These are phyloP conservation scores for Sula dactylatra DNA, from an alignment of 2,113 vertebrate species.

Conservation along the genomic window DNA sequence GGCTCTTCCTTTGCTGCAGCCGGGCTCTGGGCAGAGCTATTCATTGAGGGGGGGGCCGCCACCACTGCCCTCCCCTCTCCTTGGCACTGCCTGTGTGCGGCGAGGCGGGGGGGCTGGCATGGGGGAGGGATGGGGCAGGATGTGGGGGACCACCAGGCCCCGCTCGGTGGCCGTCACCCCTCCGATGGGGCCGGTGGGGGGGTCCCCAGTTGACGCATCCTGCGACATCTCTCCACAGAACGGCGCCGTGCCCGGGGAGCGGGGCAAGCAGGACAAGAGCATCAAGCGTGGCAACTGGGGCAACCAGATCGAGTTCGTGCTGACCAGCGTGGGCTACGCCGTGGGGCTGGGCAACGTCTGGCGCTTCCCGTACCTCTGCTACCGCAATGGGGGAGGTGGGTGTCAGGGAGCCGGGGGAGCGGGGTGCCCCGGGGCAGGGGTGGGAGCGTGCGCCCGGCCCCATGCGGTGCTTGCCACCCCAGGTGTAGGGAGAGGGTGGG, in stretches of 20 bases:
- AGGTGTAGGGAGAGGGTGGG: neutral
- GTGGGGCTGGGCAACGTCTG: conserved; percentile 98
- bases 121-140: neutral
- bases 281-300: conserved; percentile 95
- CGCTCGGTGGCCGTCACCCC: accelerated
- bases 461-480: accelerated
- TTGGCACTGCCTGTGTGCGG: conserved; percentile 21
- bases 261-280: conserved; percentile 89
- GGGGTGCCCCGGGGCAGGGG: neutral
- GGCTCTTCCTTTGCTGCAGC: conserved; percentile 64
- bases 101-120: neutral
- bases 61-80: neutral
- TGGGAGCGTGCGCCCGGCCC: too few relatives aligned
- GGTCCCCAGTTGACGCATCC: neutral
- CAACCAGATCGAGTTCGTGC: conserved; percentile 98
- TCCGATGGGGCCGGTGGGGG: neutral
- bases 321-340: conserved; percentile 97
- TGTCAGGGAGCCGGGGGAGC: accelerated
- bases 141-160: neutral
- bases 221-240: conserved; percentile 79
- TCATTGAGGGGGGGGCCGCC: neutral
- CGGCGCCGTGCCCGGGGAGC: conserved; percentile 93
- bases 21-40: conserved; percentile 50
- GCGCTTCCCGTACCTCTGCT: conserved; percentile 99
- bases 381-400: conserved; percentile 97